These are phyloP conservation scores for Drosophila chauvacae DNA, from an alignment of 1,140 invertebrate genomes.

Conservation along the genomic window DNA sequence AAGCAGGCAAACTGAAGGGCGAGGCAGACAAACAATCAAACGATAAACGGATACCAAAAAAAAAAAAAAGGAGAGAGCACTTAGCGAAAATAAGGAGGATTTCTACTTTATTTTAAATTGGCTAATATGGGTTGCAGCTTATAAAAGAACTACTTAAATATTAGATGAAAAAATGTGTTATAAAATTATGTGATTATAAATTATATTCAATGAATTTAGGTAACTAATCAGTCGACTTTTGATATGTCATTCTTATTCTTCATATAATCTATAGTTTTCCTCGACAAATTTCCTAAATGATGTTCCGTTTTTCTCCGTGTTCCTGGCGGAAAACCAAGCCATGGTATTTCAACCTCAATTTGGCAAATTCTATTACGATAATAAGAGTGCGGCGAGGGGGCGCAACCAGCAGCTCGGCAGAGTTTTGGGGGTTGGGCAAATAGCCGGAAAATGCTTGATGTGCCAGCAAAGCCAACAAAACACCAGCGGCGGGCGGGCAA, in stretches of 20 bases:
- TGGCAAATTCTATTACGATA: slow-evolving; percentile 84
- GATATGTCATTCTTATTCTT: not conserved
- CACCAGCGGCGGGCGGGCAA: slow-evolving; percentile 10
- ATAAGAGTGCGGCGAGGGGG: slow-evolving; percentile 55
- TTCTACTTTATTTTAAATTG: no score
- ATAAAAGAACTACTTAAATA: not conserved
- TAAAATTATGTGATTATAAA: not conserved
- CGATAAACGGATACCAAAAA: slow-evolving; percentile 78
- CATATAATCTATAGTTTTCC: not conserved
- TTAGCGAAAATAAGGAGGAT: not conserved
- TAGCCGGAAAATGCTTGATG: slow-evolving; percentile 82
- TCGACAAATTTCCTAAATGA: not conserved
- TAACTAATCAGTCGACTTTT: not conserved
- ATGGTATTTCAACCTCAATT: slow-evolving; percentile 84
- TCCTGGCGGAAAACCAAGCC: slow-evolving; percentile 14
- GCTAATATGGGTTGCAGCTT: not conserved
- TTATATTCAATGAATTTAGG: not conserved
- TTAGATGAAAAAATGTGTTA: not conserved
- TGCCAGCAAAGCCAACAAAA: slow-evolving; percentile 34
- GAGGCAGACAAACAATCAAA: slow-evolving; percentile 79
- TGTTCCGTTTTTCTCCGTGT: not conserved
- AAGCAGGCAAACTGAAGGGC: slow-evolving; percentile 41
- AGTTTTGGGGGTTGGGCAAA: slow-evolving; percentile 46
- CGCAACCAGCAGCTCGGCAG: slow-evolving; percentile 11
- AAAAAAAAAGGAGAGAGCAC: slow-evolving; percentile 36